Conservation (phyloP, 2,888 invertebrate species). For the Lissonota sp. region DNA sequence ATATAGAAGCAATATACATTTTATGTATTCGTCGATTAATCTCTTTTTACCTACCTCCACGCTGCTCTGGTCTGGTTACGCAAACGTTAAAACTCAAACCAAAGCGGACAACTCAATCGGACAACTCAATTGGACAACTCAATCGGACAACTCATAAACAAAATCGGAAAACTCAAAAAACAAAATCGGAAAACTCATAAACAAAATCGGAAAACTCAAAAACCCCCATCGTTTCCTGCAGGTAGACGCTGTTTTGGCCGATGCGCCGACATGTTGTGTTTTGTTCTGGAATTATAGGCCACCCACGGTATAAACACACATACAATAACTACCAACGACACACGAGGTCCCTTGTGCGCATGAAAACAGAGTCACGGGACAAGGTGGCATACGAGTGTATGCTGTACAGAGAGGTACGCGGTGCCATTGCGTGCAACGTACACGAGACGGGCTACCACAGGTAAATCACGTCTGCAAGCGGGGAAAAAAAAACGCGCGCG, state of each 20-base stretch:
- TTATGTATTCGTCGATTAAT: slow-evolving; percentile 17
- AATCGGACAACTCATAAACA: no score
- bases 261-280: slow-evolving; percentile 42
- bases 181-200: no score
- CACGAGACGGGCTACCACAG: slow-evolving; percentile 47
- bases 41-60: slow-evolving; percentile 9
- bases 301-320: slow-evolving; percentile 34
- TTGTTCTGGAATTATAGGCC: slow-evolving; percentile 9
- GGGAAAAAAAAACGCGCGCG: slow-evolving; percentile 1
- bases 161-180: no score
- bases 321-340: not conserved
- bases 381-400: slow-evolving; percentile 30
- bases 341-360: slow-evolving; percentile 12
- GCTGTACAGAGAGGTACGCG: slow-evolving; percentile 14
- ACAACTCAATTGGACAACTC: no score
- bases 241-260: slow-evolving; percentile 53
- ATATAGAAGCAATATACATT: not conserved
- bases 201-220: no score
- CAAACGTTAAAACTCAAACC: no score
- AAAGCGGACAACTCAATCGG: no score
- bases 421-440: slow-evolving; percentile 59
- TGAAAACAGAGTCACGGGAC: slow-evolving; percentile 47
- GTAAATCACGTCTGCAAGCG: slow-evolving; percentile 45
- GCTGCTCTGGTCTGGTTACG: slow-evolving; percentile 30
- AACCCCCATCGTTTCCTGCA: slow-evolving; percentile 52